Percentiles rank a stretch among this genome's conserved stretches.
These are phyloP conservation scores for Calyptomena viridis DNA, from an alignment of 2,113 vertebrate genomes.

Conservation along the genomic window DNA sequence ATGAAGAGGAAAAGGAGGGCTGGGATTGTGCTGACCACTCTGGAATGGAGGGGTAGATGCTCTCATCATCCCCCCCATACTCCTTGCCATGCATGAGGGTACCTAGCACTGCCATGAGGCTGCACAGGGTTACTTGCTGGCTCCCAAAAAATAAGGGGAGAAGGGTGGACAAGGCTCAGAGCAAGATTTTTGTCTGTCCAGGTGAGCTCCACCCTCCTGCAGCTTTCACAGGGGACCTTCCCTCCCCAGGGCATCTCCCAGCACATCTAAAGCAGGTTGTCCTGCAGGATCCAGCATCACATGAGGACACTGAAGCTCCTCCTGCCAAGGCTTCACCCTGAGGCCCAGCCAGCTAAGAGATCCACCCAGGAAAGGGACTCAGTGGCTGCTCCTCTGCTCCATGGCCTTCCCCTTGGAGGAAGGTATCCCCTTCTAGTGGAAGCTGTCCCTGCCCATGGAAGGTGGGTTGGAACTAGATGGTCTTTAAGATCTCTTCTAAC, in stretches of 20 bases:
- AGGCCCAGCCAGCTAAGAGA: neutral
- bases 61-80: neutral
- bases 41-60: neutral
- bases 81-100: fast-evolving
- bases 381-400: fast-evolving
- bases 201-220: fast-evolving
- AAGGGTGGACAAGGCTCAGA: neutral
- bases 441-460: neutral
- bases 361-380: neutral
- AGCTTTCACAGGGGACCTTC: neutral
- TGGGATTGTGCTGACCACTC: conserved; percentile 6
- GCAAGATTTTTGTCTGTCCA: neutral
- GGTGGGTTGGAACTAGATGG: neutral
- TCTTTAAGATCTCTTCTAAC: too few relatives aligned
- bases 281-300: neutral
- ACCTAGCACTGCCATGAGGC: fast-evolving
- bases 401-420: fast-evolving
- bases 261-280: neutral
- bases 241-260: neutral
- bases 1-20: conserved; percentile 60
- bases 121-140: fast-evolving
- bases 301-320: neutral
- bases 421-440: neutral
- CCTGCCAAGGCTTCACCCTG: neutral
- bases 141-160: fast-evolving